These are phyloP conservation scores for Botia kubotai DNA, from an alignment of 2,797 vertebrate genomes.

Conservation along the genomic window DNA sequence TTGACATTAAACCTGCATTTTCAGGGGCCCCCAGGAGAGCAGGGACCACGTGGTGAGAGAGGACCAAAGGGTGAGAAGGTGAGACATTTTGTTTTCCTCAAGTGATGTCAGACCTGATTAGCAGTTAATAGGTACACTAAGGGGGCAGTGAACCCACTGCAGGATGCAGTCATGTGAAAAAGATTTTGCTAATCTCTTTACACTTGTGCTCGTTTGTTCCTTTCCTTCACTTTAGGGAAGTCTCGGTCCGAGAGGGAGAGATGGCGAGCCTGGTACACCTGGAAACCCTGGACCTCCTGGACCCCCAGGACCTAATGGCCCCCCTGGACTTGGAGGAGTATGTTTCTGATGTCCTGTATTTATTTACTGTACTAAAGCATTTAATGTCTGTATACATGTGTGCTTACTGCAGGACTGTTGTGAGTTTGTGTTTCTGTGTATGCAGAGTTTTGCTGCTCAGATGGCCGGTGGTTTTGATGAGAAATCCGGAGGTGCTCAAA, in stretches of 20 bases:
- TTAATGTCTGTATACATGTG: background rate
- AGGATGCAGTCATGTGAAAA: slow-evolving; percentile 53
- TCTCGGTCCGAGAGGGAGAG: slow-evolving; percentile 88
- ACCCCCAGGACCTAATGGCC: slow-evolving; percentile 74
- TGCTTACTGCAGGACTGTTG: background rate
- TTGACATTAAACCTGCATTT: background rate
- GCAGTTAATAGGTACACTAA: background rate
- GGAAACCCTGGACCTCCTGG: slow-evolving; percentile 90
- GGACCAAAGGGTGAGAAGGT: slow-evolving; percentile 93
- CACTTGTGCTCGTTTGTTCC: background rate
- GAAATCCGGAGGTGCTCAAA: slow-evolving; percentile 87
- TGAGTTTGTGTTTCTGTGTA: background rate
- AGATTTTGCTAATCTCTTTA: slow-evolving; percentile 46
- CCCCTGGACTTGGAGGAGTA: slow-evolving; percentile 88
- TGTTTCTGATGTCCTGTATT: slow-evolving; percentile 64
- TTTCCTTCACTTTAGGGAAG: slow-evolving; percentile 78
- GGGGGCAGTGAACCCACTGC: slow-evolving; percentile 33
- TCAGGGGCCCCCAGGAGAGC: slow-evolving; percentile 91
- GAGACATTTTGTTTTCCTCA: slow-evolving; percentile 61
- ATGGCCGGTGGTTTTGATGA: slow-evolving; percentile 93
- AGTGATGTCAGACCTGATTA: slow-evolving; percentile 45
- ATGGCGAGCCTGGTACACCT: slow-evolving; percentile 93
- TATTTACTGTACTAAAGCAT: background rate
- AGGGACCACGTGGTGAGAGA: slow-evolving; percentile 87
- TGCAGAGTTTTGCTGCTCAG: slow-evolving; percentile 95